Evolutionary conservation across 2,113 vertebrate species (phyloP), one percentile per base, ranked within the genome.

Genomic region (Rutilus rutilus): DNA sequence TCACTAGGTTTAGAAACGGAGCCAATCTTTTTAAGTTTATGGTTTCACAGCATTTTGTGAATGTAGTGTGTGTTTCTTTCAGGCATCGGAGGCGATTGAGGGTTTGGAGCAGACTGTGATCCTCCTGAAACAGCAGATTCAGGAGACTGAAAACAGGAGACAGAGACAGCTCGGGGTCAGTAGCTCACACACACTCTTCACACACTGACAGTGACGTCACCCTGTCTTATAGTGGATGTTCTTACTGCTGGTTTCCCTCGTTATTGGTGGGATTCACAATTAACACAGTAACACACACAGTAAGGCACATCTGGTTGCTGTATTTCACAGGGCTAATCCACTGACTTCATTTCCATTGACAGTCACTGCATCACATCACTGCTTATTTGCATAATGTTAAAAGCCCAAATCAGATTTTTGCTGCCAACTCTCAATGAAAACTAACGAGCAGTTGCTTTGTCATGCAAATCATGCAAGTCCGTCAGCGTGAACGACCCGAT

Each of bases 131-230:
- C 95, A 96, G 83, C 95, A 97, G 89, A 86, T 97, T 78, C 92
- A 95, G 88, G 93, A 94, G 75, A 92, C 90, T 76, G 97, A 98
- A 69, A 93, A 93, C 90, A 93, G 93, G 86, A 94, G 90, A 86
- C 93, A 95, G 77, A 95, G 96, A 33, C 94, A 97, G 90, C 88
- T 96, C 88, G 94, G 90, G 94, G 98, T 98, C 92, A 90, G 91
- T 33, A 17, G 9, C 19, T 64, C 77, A 75, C 6, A 19, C 10
- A 73, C 36, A 73, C 69, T 11, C 21, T 6, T 50, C 30, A 42
- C 39, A 42, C 39, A 6, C n/a, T n/a, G n/a, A n/a, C n/a, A n/a
- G n/a, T n/a, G n/a, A n/a, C 54, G 21, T 57, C 65, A 21, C 8
- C 5, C 0, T 23, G 11, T 2, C 33, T 10, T 36, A 33, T 33